phyloP scores from a whole-genome alignment of 2,797 vertebrate genomes.

The Coracias cyanogaster region DNA sequence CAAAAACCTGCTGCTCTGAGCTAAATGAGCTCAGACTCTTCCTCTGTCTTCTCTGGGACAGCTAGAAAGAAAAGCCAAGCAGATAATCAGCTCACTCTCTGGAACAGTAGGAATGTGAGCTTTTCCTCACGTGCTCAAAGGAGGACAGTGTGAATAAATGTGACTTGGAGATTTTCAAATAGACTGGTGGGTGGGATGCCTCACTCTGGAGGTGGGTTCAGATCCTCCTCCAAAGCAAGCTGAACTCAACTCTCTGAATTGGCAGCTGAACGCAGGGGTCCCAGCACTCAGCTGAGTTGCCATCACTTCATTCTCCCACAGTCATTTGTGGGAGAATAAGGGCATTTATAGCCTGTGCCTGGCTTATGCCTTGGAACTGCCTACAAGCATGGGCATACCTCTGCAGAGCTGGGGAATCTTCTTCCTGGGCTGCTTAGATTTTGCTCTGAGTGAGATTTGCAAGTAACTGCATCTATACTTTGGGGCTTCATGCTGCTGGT shows the following conservation, averaged over 20 bases:
- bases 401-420: neutral
- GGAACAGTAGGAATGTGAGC: neutral
- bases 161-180: neutral
- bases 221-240: neutral
- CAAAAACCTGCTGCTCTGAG: neutral
- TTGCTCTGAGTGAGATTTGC: neutral
- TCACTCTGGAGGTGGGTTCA: neutral
- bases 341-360: neutral
- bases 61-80: neutral
- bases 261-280: neutral
- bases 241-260: neutral
- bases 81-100: neutral
- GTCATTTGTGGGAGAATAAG: neutral
- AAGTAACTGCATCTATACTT: neutral
- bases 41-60: neutral
- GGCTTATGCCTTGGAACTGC: neutral
- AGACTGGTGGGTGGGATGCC: neutral
- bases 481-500: neutral
- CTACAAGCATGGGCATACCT: neutral
- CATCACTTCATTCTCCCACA: neutral
- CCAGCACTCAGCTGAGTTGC: neutral
- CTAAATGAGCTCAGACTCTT: neutral
- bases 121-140: neutral
- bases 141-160: fast-evolving
- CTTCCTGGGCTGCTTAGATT: neutral